Evolutionary conservation across 1,140 invertebrate genomes (phyloP).

Genomic region (fruit fly (Drosophila melanogaster)): Release_6_plus_ISO1_MT NT_033779.5:16014501-16015000

Average conservation of each 20-base stretch:
- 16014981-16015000: slow-evolving; percentile 15
- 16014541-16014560: neutral
- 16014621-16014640: slow-evolving; percentile 83
- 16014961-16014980: neutral
- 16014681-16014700: slow-evolving; percentile 49
- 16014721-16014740: slow-evolving; percentile 81
- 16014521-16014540: neutral
- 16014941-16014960: too few species aligned
- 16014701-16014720: slow-evolving; percentile 74
- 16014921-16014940: neutral
- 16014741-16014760: slow-evolving; percentile 71
- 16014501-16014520: slow-evolving; percentile 39
- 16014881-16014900: too few species aligned
- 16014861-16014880: neutral
- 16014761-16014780: slow-evolving; percentile 5
- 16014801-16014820: neutral
- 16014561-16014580: slow-evolving; percentile 15
- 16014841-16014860: neutral
- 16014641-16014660: slow-evolving; percentile 61
- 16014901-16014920: too few species aligned
- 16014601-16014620: slow-evolving; percentile 83
- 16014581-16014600: slow-evolving; percentile 70
- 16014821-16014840: neutral
- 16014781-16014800: slow-evolving; percentile 20
- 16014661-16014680: slow-evolving; percentile 44